These are phyloP conservation scores for Malthinus seriepunctatus DNA, from an alignment of 2,888 invertebrate genomes.

Conservation along the genomic window DNA sequence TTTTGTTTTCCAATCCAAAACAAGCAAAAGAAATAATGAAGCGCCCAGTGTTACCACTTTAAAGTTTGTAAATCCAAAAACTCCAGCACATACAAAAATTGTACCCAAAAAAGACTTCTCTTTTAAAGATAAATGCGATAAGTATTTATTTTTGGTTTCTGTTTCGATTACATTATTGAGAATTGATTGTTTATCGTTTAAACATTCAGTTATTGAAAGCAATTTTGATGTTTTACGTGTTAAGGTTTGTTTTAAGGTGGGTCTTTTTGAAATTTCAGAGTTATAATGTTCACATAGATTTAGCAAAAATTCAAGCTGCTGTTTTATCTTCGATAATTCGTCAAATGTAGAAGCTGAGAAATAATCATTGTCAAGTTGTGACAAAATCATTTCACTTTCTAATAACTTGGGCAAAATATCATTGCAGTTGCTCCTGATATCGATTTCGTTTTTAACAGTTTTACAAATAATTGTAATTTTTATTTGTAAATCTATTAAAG, in stretches of 20 bases:
- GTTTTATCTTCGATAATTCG: neutral
- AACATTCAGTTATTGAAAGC: no score
- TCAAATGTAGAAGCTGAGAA: neutral
- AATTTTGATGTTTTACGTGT: neutral
- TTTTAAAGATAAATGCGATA: neutral
- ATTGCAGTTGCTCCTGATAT: neutral
- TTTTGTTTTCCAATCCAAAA: constrained; percentile 1
- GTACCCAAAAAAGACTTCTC: neutral
- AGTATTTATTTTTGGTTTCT: no score
- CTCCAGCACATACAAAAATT: neutral
- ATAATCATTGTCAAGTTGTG: neutral
- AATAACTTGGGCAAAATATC: neutral
- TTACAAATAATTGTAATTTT: neutral
- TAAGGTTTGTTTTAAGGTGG: neutral
- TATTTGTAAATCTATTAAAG: neutral
- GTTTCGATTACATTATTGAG: no score
- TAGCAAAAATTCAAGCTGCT: neutral
- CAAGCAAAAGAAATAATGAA: constrained; percentile 3
- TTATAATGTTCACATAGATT: neutral
- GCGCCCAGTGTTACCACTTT: neutral
- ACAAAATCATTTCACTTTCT: neutral
- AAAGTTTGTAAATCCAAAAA: neutral
- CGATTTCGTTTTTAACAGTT: neutral
- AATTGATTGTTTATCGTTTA: no score
- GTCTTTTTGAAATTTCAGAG: neutral